Evolutionary conservation across 2,888 invertebrate genomes (phyloP), one percentile per base, ranked within the genome.

Genomic region (Cabera pusaria): DNA sequence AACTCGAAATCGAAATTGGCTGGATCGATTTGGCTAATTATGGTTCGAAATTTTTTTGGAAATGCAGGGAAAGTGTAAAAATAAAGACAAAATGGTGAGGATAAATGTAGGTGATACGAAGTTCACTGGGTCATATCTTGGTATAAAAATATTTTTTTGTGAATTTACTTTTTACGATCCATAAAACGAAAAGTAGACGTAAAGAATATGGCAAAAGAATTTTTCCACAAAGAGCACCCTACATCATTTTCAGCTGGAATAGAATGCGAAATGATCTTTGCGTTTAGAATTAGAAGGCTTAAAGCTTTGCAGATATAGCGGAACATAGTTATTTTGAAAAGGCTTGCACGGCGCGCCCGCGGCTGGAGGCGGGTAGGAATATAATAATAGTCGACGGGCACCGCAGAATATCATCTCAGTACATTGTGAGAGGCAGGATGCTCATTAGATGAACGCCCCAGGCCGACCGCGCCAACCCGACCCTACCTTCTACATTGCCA

Each of bases 341-440:
- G 75, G 73, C 71, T 76, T 69, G 77, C 78, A 73, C 72, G 65
- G 61, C 52, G 53, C 46, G 79, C 82, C 70, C 49, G 53, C 72
- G 76, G 72, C 66, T 52, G 56, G 67, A 66, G 75, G 71, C 65
- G 68, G 41, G 33, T 33, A 27, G 40, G 73, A 76, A 83, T 85
- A 85, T 82, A 81, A 85, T 85, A 85, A 85, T 79, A 79, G 77
- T 79, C 70, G 81, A 73, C 72, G 73, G 72, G 64, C 70, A 70
- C 76, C 70, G 69, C 74, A 71, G 73, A 79, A 76, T 83, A 82
- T 77, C 80, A 81, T 80, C 82, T 80, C 75, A 56, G 80, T 79
- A 85, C 80, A 86, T 85, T 86, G 84, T 85, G 83, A 75, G 73
- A 65, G 70, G 76, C 86, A 83, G 86, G 86, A 87, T 81, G 86